Evolutionary conservation across 2,888 invertebrate genomes (phyloP), one percentile per base, ranked within the genome.

Genomic region (Mycalesis mineus): DNA sequence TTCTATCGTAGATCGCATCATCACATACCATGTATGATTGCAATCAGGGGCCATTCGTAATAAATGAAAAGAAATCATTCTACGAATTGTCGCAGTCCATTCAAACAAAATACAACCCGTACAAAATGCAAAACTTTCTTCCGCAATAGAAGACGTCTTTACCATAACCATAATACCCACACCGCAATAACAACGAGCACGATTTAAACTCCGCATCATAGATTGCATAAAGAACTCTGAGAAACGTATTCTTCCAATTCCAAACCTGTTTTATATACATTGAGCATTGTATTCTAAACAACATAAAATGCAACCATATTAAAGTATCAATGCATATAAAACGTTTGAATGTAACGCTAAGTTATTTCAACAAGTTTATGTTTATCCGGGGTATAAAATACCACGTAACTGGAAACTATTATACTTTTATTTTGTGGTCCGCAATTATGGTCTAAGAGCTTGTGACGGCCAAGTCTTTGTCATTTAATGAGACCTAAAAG

Each of bases 361-460:
- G 14, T 13, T 2, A 28, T 15, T 41, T 15, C 11, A 9, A 0
- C 6, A 28, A 28, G 44, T 44, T 28, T 8, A 44, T 31, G 22
- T 22, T 15, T 9, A 31, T 45, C 29, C 14, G 9, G 45, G 48
- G 11, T 48, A 61, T 64, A 67, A 68, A 69, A 62, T 58, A 51
- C 53, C 51, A 59, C 45, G 56, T 58, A 58, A 62, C 52, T 60
- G 58, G 59, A 61, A 56, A 58, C 39, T 47, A 62, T 60, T 56
- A 17, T 17, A n/a, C n/a, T 48, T 62, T 58, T 68, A 65, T 65
- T 4, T 22, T 5, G 22, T 22, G 5, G 22, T 5, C 22, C 5
- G 22, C 22, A 22, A 22, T 22, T 22, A 22, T 22, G 5, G 5
- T 22, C 22, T 5, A 22, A 22, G 22, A 22, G 22, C 3, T 5